Percentiles rank a stretch among this genome's conserved stretches.
phyloP scores from a whole-genome alignment of 2,888 invertebrate species.

The Drosophila prolongata region DNA sequence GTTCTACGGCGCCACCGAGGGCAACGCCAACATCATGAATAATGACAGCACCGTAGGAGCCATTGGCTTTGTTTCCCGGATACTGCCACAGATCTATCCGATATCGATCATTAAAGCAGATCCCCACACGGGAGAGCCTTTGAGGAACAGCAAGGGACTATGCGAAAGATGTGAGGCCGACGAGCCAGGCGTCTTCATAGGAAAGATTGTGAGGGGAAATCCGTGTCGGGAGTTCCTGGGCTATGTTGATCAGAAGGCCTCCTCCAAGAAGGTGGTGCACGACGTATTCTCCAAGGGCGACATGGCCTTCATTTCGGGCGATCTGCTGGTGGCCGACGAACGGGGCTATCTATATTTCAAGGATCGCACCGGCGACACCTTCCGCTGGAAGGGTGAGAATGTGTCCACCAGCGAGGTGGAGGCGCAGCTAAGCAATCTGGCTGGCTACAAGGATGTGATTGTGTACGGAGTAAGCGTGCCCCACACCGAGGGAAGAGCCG shows the following conservation, averaged over 20 bases:
- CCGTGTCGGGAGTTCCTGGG: conserved; percentile 97
- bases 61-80: conserved; percentile 96
- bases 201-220: conserved; percentile 95
- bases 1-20: conserved; percentile 99
- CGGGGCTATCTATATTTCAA: conserved; percentile 97
- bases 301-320: conserved; percentile 96
- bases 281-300: conserved; percentile 97
- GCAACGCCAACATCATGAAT: conserved; percentile 98
- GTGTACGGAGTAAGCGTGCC: conserved; percentile 97
- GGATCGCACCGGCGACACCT: conserved; percentile 98
- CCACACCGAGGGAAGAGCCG: conserved; percentile 94
- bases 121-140: conserved; percentile 93
- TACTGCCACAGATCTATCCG: conserved; percentile 95
- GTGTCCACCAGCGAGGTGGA: conserved; percentile 99
- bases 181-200: conserved; percentile 98
- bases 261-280: conserved; percentile 94
- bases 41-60: conserved; percentile 96
- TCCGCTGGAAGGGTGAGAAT: conserved; percentile 99
- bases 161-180: conserved; percentile 90
- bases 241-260: conserved; percentile 95
- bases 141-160: conserved; percentile 93
- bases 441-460: conserved; percentile 93
- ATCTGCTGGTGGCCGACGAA: conserved; percentile 95
- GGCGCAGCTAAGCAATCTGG: conserved; percentile 92
- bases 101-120: conserved; percentile 97